Evolutionary conservation across 2,888 invertebrate species (phyloP), one percentile per base, ranked within the genome.

Genomic region (Punctoribates punctum): DNA sequence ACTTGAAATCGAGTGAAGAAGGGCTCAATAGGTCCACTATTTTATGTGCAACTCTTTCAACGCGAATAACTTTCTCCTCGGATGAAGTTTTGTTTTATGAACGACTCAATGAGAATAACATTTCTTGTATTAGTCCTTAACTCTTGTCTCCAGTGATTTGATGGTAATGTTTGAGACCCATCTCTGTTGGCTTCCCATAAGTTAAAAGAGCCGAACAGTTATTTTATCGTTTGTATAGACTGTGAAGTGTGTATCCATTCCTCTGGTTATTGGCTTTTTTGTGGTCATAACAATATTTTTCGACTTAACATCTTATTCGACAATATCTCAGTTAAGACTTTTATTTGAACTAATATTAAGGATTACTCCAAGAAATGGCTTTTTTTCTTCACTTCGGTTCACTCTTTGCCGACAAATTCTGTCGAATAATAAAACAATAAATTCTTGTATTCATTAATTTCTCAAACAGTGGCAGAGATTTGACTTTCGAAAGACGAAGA

Each of bases 271-370:
- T 67, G 38, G 20, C 23, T 38, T 27, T 42, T 67, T 67, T 67
- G 65, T 67, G 65, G 65, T 67, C 65, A 67, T 42, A 67, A 67
- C 38, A 17, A 38, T 67, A 38, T 67, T 67, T 67, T 67, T 38
- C 17, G 38, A 20, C 65, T 67, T 20, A 67, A 67, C 38, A 11
- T 38, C 38, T 38, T 38, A 67, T 67, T 67, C 20, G 38, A 67
- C 65, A 38, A 67, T 20, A 67, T 38, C 29, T 38, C 29, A 15
- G 65, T 67, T 38, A 67, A 67, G 38, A 42, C 25, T 38, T 20
- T 34, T 67, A 67, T 67, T 67, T 67, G 38, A 11, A 67, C 38
- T 67, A 17, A 17, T 62, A 54, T 54, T 54, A 20, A 54, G 54
- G 54, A 54, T 54, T 54, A 54, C 23, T 4, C 3, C 20, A 54